These are phyloP conservation scores for Salmo trutta DNA, from an alignment of 2,797 vertebrate species.

Conservation along the genomic window DNA sequence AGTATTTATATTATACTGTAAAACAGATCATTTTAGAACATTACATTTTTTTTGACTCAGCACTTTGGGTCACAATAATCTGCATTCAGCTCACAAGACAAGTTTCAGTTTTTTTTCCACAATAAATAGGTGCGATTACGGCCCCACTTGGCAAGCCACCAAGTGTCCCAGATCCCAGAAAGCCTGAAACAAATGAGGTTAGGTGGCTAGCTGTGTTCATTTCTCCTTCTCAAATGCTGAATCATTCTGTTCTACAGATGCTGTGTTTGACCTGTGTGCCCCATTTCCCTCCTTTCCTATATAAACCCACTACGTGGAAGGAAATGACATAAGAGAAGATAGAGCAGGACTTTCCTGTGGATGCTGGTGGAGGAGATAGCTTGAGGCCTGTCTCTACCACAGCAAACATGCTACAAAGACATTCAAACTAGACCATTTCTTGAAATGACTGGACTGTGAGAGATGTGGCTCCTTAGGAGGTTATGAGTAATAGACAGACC, in stretches of 20 bases:
- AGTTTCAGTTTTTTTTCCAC: background rate
- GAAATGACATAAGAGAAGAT: conserved; percentile 66
- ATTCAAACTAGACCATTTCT: conserved; percentile 72
- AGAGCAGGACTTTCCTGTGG: conserved; percentile 67
- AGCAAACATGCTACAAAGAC: conserved; percentile 30
- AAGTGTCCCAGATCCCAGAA: conserved; percentile 46
- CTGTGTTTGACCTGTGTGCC: conserved; percentile 30
- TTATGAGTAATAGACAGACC: background rate
- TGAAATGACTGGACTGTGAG: conserved; percentile 54
- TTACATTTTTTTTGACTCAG: background rate
- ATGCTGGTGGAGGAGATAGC: conserved; percentile 64
- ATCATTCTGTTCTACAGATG: conserved; percentile 51
- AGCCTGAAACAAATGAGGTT: conserved; percentile 33
- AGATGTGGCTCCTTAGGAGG: conserved; percentile 70
- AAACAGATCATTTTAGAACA: too few relatives aligned
- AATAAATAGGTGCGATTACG: conserved; percentile 5
- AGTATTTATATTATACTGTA: too few relatives aligned
- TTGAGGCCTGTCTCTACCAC: conserved; percentile 28
- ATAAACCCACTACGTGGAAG: conserved; percentile 63
- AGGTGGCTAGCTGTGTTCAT: conserved; percentile 29
- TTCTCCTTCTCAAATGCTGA: conserved; percentile 41
- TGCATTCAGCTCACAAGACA: background rate
- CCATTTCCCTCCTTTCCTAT: conserved; percentile 24
- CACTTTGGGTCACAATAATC: background rate
- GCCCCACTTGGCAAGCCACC: conserved; percentile 33